A percentile compares a stretch with the other conserved stretches of the same genome.
Conservation (phyloP, 1,140 invertebrate genomes). For the Chelonus insularis region DNA sequence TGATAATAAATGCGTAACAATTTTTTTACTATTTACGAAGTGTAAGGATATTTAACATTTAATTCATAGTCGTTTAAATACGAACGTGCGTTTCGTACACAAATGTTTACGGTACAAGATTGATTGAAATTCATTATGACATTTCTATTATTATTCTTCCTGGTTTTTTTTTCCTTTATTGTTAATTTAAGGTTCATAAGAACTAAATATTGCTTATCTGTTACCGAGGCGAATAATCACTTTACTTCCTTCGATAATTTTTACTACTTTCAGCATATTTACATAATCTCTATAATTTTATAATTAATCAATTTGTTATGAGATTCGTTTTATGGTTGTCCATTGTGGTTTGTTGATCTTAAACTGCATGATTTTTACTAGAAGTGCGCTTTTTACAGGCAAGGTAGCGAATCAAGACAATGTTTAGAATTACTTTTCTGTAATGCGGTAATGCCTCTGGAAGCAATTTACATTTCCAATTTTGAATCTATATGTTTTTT, state of each 20-base stretch:
- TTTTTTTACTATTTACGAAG: slow-evolving; percentile 53
- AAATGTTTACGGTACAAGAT: slow-evolving; percentile 47
- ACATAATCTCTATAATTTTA: slow-evolving; percentile 30
- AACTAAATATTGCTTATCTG: slow-evolving; percentile 60
- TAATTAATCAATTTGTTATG: slow-evolving; percentile 13
- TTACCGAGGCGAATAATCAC: slow-evolving; percentile 48
- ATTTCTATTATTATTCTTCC: slow-evolving; percentile 41
- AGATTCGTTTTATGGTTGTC: too few relatives aligned
- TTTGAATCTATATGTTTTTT: too few relatives aligned
- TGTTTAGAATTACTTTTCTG: slow-evolving; percentile 36
- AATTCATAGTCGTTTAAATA: slow-evolving; percentile 57
- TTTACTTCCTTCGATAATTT: slow-evolving; percentile 36
- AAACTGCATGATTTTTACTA: slow-evolving; percentile 27
- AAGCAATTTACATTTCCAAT: too few relatives aligned
- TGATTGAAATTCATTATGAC: slow-evolving; percentile 41
- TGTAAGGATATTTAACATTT: slow-evolving; percentile 61
- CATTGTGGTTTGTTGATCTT: too few relatives aligned
- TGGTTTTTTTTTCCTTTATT: slow-evolving; percentile 24
- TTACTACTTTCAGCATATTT: slow-evolving; percentile 50
- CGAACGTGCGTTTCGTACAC: slow-evolving; percentile 50
- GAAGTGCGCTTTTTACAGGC: slow-evolving; percentile 44
- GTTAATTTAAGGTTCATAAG: slow-evolving; percentile 47
- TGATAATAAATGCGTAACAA: slow-evolving; percentile 62
- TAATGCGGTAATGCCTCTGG: slow-evolving; percentile 24
- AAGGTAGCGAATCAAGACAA: slow-evolving; percentile 42